Base-by-base conservation (phyloP, 2,797 vertebrate genomes). In the Cottoperca gobio region DNA sequence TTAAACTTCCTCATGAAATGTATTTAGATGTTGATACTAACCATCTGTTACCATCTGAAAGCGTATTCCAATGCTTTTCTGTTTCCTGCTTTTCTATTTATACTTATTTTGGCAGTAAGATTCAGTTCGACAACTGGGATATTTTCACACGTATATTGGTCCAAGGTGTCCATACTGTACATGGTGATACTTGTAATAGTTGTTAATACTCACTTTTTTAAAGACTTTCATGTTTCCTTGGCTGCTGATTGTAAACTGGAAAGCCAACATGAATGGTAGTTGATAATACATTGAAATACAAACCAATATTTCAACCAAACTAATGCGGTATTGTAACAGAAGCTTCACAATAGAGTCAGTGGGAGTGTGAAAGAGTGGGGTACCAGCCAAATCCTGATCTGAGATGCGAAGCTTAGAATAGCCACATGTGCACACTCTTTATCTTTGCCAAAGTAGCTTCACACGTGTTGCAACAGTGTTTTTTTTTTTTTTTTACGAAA, bases 291-390 rank as follows among this genome's bases (percentile, higher is more conserved):
- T 50, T 76, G 21, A 69, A 73, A 73, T 61, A 68, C 11, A 42
- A 73, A 79, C 42, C 65, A 72, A 82, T 68, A 70, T 78, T 84
- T 83, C 17, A 40, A 72, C 45, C 48, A 72, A 79, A 72, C 67
- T 61, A 79, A 67, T 57, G 28, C 62, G 55, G 61, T 70, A 83
- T 82, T 90, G 63, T 66, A 74, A 75, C 48, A 71, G 86, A 87
- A 46, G 81, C 78, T 78, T 83, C 76, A 78, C 77, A 81, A 84
- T 63, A 39, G 70, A 86, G 63, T 78, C 65, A 54, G 89, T 91
- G 83, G 89, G 89, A 76, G 85, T 83, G 80, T 89, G 80, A 91
- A 85, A 52, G 52, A 89, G 46, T 60, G 54, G 70, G 74, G 75
- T 49, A 60, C 24, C 8, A 57, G 85, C 80, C 83, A 91, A 85